phyloP scores from a whole-genome alignment of 2,888 invertebrate species.

The Scaptomyza cyrtandrae region DNA sequence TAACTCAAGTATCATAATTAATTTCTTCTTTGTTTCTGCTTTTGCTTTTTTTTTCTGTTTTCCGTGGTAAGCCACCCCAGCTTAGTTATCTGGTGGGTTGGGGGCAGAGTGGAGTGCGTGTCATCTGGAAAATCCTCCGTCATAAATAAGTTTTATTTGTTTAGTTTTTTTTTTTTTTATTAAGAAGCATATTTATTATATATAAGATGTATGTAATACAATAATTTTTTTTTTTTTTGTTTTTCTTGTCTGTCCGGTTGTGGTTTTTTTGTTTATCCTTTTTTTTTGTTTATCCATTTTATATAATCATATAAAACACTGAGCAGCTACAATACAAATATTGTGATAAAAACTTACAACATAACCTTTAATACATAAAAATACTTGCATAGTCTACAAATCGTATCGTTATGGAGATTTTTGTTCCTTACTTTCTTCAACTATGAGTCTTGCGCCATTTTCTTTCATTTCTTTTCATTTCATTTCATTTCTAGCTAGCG shows the following conservation, averaged over 20 bases:
- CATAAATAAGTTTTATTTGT: conserved; percentile 66
- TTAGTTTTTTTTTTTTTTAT: conserved; percentile 59
- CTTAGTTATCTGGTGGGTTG: conserved; percentile 41
- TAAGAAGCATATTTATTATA: conserved; percentile 82
- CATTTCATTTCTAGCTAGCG: conserved; percentile 25
- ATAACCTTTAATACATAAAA: conserved; percentile 83
- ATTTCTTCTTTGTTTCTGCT: conserved; percentile 57
- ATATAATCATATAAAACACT: conserved; percentile 83
- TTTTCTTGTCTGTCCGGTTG: conserved; percentile 63
- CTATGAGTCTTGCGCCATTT: conserved; percentile 23
- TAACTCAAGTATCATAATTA: conserved; percentile 76
- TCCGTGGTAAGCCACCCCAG: conserved; percentile 46
- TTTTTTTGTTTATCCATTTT: conserved; percentile 68
- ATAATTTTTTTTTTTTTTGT: conserved; percentile 67
- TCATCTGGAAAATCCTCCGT: conserved; percentile 52
- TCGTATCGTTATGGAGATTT: conserved; percentile 79
- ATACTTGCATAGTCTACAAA: conserved; percentile 83
- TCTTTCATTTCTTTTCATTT: conserved; percentile 25
- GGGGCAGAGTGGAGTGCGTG: conserved; percentile 14
- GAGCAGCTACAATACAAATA: conserved; percentile 84
- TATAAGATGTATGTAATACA: conserved; percentile 82
- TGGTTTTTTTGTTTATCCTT: conserved; percentile 41
- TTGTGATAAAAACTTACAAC: conserved; percentile 83
- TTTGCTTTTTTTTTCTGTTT: conserved; percentile 9
- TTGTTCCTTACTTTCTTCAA: conserved; percentile 31